Percentiles rank a stretch among this genome's conserved stretches.
Conservation (phyloP, 2,888 invertebrate genomes). For the Archips crataeganus region DNA sequence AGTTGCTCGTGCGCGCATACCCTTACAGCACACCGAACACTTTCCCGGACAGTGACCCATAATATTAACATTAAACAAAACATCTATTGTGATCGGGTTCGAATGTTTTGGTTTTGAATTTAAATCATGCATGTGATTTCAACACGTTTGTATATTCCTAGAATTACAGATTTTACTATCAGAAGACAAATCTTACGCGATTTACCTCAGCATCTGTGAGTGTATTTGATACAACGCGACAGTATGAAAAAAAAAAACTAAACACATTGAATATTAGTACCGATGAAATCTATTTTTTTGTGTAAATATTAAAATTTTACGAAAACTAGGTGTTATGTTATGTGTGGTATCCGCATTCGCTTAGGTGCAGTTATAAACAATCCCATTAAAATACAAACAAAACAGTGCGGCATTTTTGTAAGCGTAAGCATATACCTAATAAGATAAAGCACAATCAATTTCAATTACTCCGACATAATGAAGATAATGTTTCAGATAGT, state of each 20-base stretch:
- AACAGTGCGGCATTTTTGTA: not conserved
- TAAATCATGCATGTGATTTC: not conserved
- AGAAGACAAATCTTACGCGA: too few species aligned
- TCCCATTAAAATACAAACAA: not conserved
- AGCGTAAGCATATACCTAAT: not conserved
- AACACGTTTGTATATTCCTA: not conserved
- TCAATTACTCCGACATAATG: constrained; percentile 9
- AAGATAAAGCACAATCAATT: constrained; percentile 5
- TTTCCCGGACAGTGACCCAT: constrained; percentile 15
- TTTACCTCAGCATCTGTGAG: too few species aligned
- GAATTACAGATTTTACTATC: not conserved
- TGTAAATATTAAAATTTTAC: too few species aligned
- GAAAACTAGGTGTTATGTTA: too few species aligned
- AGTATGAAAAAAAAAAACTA: too few species aligned
- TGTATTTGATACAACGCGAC: too few species aligned
- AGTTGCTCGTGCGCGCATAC: too few species aligned
- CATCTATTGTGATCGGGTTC: constrained; percentile 3
- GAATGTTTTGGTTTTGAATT: constrained; percentile 1
- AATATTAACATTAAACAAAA: constrained; percentile 4
- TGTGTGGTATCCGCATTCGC: not conserved
- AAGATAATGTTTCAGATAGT: constrained; percentile 9
- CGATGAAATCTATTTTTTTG: too few species aligned
- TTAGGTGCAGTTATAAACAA: not conserved
- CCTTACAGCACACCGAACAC: not conserved
- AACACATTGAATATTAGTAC: too few species aligned